Evolutionary conservation across 1,140 invertebrate species (phyloP).

Genomic region (Drosophila obscura): DNA sequence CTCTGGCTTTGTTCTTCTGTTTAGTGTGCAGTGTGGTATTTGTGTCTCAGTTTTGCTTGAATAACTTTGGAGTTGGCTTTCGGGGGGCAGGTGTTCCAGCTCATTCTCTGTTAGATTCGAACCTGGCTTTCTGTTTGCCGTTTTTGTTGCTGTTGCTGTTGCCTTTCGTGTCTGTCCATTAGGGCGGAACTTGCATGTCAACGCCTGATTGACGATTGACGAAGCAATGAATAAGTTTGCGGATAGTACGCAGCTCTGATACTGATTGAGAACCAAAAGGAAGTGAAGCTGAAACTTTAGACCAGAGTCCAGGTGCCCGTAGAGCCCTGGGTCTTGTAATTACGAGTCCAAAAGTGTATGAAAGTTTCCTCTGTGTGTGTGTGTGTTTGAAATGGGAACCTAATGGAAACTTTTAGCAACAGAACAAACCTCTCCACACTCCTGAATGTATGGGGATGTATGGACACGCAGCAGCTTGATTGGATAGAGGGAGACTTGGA

Average conservation of each 20-base stretch:
- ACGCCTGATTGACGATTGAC: slow-evolving; percentile 79
- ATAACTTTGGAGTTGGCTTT: slow-evolving; percentile 43
- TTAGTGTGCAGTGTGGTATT: slow-evolving; percentile 2
- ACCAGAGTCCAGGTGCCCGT: slow-evolving; percentile 7
- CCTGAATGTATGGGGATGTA: too few relatives aligned
- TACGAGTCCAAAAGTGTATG: slow-evolving; percentile 12
- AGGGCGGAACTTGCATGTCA: slow-evolving; percentile 74
- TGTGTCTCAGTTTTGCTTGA: slow-evolving; percentile 41
- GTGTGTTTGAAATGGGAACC: slow-evolving; percentile 10
- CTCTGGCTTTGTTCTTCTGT: slow-evolving; percentile 23
- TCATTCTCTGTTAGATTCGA: slow-evolving; percentile 4
- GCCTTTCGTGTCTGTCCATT: slow-evolving; percentile 38
- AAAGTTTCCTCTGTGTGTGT: background rate
- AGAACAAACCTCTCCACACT: background rate
- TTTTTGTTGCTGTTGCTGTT: slow-evolving; percentile 11
- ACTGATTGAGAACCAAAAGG: background rate
- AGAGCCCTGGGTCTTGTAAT: slow-evolving; percentile 22
- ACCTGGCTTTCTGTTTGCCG: background rate
- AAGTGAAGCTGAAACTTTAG: background rate
- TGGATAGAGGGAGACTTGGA: slow-evolving; percentile 14
- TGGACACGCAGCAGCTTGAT: too few relatives aligned
- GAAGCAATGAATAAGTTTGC: slow-evolving; percentile 67
- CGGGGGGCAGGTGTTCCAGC: slow-evolving; percentile 40
- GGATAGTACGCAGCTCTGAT: slow-evolving; percentile 25
- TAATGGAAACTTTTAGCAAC: slow-evolving; percentile 35